Evolutionary conservation across 2,888 invertebrate genomes (phyloP), one percentile per base, ranked within the genome.

Genomic region (Stenodera caucasica): DNA sequence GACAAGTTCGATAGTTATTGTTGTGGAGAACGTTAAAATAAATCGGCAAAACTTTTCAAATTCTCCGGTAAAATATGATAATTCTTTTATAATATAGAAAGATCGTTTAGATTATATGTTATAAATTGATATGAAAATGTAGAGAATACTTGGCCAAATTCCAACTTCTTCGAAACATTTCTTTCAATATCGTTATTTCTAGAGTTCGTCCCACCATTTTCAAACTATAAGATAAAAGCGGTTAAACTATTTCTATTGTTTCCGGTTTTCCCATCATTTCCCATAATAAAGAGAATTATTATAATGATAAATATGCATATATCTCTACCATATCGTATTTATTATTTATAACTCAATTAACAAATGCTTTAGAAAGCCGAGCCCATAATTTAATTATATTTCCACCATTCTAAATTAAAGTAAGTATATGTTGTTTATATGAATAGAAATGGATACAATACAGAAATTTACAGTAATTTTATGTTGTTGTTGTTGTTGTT

Each of bases 281-380:
- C 4, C 6, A 1, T 14, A 35, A 35, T 35, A 35, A 35, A 35
- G 6, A 35, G 14, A 5, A 35, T 57, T 61, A 63, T 64, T 66
- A 60, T 54, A 55, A 62, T 55, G 63, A 61, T n/a, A n/a, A n/a
- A n/a, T n/a, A n/a, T n/a, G n/a, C n/a, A n/a, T n/a, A n/a, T n/a
- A n/a, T n/a, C n/a, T n/a, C n/a, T n/a, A n/a, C n/a, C n/a, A n/a
- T n/a, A n/a, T n/a, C n/a, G n/a, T n/a, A n/a, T n/a, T n/a, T n/a
- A n/a, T n/a, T n/a, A n/a, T n/a, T n/a, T n/a, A n/a, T n/a, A n/a
- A n/a, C n/a, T n/a, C n/a, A n/a, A n/a, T n/a, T n/a, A n/a, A n/a
- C n/a, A n/a, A n/a, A n/a, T n/a, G n/a, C n/a, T 18, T 40, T 18
- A 0, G 15, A 18, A 40, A 40, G n/a, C n/a, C 7, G 15, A 40